These are phyloP conservation scores for Gonocerus acuteangulatus DNA, from an alignment of 2,888 invertebrate species.

Conservation along the genomic window DNA sequence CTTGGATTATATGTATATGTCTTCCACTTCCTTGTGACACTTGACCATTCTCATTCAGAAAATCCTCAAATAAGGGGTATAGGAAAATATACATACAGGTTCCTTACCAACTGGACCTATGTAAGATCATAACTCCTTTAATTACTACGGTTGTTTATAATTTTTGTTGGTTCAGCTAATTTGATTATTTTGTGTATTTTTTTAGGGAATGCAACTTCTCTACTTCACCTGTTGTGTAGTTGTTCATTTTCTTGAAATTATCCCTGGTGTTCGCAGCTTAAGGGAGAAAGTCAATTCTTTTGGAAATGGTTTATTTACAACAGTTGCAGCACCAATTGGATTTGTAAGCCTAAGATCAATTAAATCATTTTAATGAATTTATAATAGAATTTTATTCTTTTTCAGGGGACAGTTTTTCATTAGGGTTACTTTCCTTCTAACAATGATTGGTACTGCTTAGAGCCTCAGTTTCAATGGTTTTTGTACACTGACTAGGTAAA, in stretches of 20 bases:
- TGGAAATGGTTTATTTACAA: conserved; percentile 33
- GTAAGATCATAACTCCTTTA: conserved; percentile 42
- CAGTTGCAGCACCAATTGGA: conserved; percentile 35
- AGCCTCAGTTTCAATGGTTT: too few species aligned
- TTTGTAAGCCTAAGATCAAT: too few species aligned
- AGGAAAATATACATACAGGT: conserved; percentile 41
- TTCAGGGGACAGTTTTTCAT: too few species aligned
- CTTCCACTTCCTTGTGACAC: not conserved
- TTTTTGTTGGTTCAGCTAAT: not conserved
- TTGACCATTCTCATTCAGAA: conserved; percentile 1
- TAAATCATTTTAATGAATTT: too few species aligned
- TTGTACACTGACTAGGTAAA: too few species aligned
- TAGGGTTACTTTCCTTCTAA: too few species aligned
- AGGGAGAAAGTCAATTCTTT: conserved; percentile 26
- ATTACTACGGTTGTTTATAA: too few species aligned
- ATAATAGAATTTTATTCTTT: too few species aligned
- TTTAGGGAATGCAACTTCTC: conserved; percentile 38
- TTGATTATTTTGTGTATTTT: conserved; percentile 7
- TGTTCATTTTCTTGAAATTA: conserved; percentile 36
- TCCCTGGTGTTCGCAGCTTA: conserved; percentile 26
- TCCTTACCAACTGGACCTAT: conserved; percentile 50
- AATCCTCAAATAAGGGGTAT: too few species aligned
- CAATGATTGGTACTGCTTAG: too few species aligned
- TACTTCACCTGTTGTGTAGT: conserved; percentile 37
- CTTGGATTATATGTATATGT: conserved; percentile 27